These are phyloP conservation scores for Neria commutata DNA, from an alignment of 2,888 invertebrate species.

Conservation along the genomic window DNA sequence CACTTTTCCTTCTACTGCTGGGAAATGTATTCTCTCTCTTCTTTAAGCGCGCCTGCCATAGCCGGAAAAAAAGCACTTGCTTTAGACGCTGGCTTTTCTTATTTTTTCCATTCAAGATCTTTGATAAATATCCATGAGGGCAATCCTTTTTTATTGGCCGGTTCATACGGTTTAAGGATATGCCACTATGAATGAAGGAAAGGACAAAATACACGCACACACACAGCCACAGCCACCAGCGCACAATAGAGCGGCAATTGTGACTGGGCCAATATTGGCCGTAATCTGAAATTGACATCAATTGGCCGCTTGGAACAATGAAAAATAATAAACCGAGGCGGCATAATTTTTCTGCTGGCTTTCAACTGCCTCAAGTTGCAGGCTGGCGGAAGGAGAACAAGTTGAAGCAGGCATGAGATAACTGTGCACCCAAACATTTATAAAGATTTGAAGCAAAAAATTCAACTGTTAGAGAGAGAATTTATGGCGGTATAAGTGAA, in stretches of 20 bases:
- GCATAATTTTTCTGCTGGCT: neutral
- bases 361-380: no score
- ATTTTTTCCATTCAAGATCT: constrained; percentile 1
- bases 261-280: neutral
- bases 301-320: constrained; percentile 9
- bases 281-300: constrained; percentile 18
- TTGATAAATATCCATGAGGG: constrained; percentile 24
- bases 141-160: constrained; percentile 10
- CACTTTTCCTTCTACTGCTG: constrained; percentile 21
- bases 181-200: neutral
- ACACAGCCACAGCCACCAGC: no score
- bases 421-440: no score
- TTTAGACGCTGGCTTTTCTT: no score
- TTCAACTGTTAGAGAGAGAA: no score
- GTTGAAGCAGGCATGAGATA: no score
- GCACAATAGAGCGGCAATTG: neutral
- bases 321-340: neutral
- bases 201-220: no score
- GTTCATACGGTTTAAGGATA: neutral
- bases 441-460: no score
- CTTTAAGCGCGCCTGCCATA: no score
- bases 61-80: no score
- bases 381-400: no score
- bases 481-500: no score
- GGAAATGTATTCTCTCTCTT: constrained; percentile 18